Conservation (phyloP, 1,140 invertebrate genomes). For the Papilio polyxenes region DNA sequence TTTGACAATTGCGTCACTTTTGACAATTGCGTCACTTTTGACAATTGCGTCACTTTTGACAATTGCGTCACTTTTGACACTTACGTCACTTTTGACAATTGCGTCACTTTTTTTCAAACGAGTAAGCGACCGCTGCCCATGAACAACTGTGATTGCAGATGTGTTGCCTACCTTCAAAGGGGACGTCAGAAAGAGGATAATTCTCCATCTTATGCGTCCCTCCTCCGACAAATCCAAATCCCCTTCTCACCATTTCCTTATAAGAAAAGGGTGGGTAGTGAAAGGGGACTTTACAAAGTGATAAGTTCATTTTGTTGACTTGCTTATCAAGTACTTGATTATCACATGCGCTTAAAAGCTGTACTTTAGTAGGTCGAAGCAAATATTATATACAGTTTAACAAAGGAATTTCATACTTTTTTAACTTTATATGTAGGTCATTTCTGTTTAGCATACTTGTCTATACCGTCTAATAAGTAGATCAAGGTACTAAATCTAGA, state of each 20-base stretch:
- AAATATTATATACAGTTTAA: not conserved
- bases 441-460: not conserved
- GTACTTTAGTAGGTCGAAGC: not conserved
- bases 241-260: too few species aligned
- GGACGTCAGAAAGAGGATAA: too few species aligned
- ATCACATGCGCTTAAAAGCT: slow-evolving; percentile 1
- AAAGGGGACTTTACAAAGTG: not conserved
- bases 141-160: too few species aligned
- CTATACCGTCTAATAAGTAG: not conserved
- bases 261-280: too few species aligned
- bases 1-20: slow-evolving; percentile 18
- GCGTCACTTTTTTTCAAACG: too few species aligned
- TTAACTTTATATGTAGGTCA: not conserved
- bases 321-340: not conserved
- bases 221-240: too few species aligned
- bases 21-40: not conserved
- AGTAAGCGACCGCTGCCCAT: too few species aligned
- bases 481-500: slow-evolving; percentile 28
- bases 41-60: not conserved
- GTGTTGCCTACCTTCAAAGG: too few species aligned
- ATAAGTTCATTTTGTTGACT: slow-evolving; percentile 17
- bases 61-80: too few species aligned
- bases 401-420: not conserved
- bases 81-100: too few species aligned
- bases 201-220: too few species aligned